Base-by-base conservation (phyloP, 2,113 vertebrate genomes). In the Eublepharis macularius region DNA sequence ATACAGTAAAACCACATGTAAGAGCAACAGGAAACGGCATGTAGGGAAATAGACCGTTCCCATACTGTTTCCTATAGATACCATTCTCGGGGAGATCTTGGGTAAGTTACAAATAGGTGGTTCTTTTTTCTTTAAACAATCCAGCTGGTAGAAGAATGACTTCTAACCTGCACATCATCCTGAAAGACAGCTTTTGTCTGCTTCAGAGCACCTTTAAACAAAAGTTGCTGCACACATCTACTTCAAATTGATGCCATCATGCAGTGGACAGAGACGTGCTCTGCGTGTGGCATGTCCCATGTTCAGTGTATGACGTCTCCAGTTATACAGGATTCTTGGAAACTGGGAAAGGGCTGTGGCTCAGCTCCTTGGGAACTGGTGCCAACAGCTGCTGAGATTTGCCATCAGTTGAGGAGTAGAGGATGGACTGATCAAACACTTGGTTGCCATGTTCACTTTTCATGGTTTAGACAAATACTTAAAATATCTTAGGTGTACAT, bases 61-160 rank as follows among this genome's bases (percentile, higher is more conserved):
- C 1, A 74, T 88, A 90, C 95, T 96, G 96, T 92, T 96, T 97
- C 95, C 93, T 84, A 93, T 90, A 96, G 96, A 96, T 96, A 96
- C 74, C 24, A 43, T 79, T 81, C 80, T 87, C 86, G 57, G 43
- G 85, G 39, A 66, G 60, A 84, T 69, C 76, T 45, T 60, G 43
- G 82, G 73, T 86, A 87, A 85, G 83, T 86, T 57, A 87, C 49
- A 47, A 76, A 63, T 73, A 82, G 83, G 88, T 68, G 83, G 69
- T 88, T 24, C 10, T 70, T 34, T 69, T 34, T 73, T 82, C 75
- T 75, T 65, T 13, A 36, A 63, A 24, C 39, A 2, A 76, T 34
- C 49, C 57, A 70, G 70, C 49, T 75, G 70, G 69, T 89, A 89
- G 51, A 79, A 41, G 51, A 87, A 69, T 0, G 0, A 68, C 39